Evolutionary conservation across 2,113 vertebrate species (phyloP), one percentile per base, ranked within the genome.

Genomic region (Machaerirhynchus nigripectus): DNA sequence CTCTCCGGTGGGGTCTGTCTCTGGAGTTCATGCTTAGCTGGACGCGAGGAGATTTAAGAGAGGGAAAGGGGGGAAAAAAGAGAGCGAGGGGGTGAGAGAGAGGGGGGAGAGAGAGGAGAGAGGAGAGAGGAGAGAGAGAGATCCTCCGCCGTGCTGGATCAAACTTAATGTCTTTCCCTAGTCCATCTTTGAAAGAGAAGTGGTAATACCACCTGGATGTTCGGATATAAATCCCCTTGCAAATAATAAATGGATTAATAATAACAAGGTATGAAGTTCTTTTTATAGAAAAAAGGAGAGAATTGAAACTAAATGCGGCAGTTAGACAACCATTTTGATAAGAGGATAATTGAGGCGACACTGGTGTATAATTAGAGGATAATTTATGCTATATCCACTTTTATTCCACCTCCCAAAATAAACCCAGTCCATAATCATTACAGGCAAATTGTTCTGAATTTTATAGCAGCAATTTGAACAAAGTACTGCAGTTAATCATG

Each of bases 311-410:
- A 99, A 99, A 99, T 99, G 99, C 99, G 98, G 98, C 99, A 98
- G 99, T 99, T 99, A 99, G 99, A 99, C 99, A 99, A 99, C 98
- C 99, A 99, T 99, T 99, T 99, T 99, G 99, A 99, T 99, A 99
- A 99, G 99, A 99, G 99, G 99, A 99, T 99, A 99, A 99, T 99
- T 99, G 99, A 99, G 99, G 99, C 99, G 99, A 99, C 99, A 99
- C 98, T 99, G 98, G 99, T 99, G 98, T 99, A 99, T 99, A 99
- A 99, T 99, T 99, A 99, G 98, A 98, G 99, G 99, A 99, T 99
- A 99, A 99, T 99, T 99, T 99, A 99, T 99, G 99, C 99, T 99
- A 99, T 99, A 99, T 99, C 99, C 99, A 99, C 99, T 99, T 99
- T 99, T 99, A 99, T 99, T 99, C 99, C 99, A 98, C 98, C 99